phyloP scores from a whole-genome alignment of 2,113 vertebrate genomes.

The Ceuthmochares aereus region DNA sequence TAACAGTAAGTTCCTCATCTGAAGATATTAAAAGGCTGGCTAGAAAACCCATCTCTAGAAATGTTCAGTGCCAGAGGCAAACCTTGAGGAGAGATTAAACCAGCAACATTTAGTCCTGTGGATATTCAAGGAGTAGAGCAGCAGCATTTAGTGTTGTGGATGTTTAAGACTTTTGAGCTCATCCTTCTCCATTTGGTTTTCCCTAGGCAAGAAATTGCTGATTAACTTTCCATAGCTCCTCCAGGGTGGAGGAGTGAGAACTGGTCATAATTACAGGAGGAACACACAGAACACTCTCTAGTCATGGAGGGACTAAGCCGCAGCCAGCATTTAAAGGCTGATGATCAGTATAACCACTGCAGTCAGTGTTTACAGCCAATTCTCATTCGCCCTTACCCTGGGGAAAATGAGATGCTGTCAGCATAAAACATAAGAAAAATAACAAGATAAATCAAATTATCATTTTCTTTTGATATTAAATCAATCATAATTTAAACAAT shows the following conservation, averaged over 20 bases:
- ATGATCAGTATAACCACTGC: slow-evolving; percentile 8
- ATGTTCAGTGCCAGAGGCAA: not conserved
- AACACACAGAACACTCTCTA: not conserved
- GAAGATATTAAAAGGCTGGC: not conserved
- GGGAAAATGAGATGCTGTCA: slow-evolving; percentile 35
- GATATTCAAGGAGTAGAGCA: not conserved
- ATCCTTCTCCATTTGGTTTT: not conserved
- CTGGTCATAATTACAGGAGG: not conserved
- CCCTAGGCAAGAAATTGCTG: slow-evolving; percentile 33
- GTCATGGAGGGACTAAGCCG: not conserved
- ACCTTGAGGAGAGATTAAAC: not conserved
- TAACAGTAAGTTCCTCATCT: not conserved
- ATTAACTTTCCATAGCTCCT: slow-evolving; percentile 41
- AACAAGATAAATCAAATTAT: not conserved
- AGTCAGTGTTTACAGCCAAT: not conserved
- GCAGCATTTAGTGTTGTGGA: not conserved
- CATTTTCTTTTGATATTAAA: slow-evolving; percentile 35
- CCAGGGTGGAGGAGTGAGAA: slow-evolving; percentile 11
- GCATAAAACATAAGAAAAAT: not conserved
- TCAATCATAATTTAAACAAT: not conserved
- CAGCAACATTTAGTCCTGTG: not conserved
- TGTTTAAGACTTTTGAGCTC: not conserved
- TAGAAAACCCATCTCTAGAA: not conserved
- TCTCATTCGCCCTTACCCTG: not conserved
- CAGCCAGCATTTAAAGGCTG: not conserved